Evolutionary conservation across 2,888 invertebrate species (phyloP).

Genomic region (Eupsilia transversa): DNA sequence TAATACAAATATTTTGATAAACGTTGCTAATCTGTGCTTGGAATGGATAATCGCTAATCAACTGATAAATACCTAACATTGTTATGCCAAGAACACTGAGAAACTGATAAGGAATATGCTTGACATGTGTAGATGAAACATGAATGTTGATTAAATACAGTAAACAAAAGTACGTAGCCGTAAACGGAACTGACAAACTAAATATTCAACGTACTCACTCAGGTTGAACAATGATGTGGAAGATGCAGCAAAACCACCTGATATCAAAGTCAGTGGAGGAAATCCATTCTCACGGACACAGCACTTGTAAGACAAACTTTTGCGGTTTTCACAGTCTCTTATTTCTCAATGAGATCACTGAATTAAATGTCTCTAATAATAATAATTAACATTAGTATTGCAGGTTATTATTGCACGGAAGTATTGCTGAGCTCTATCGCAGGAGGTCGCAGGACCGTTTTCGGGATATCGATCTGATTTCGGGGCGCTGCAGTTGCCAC

Average conservation of each 20-base stretch:
- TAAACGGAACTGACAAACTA: slow-evolving; percentile 71
- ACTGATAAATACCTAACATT: slow-evolving; percentile 41
- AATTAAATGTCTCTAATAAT: slow-evolving; percentile 55
- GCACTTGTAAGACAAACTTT: slow-evolving; percentile 78
- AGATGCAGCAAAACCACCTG: slow-evolving; percentile 76
- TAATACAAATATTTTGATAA: slow-evolving; percentile 33
- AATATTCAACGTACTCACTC: slow-evolving; percentile 75
- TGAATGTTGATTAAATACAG: slow-evolving; percentile 55
- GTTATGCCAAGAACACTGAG: slow-evolving; percentile 46
- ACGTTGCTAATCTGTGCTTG: slow-evolving; percentile 41
- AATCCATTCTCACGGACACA: slow-evolving; percentile 85
- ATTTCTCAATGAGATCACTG: slow-evolving; percentile 64
- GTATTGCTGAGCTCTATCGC: slow-evolving; percentile 78
- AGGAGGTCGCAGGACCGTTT: slow-evolving; percentile 79
- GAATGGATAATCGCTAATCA: slow-evolving; percentile 39
- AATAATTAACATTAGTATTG: slow-evolving; percentile 77
- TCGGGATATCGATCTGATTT: slow-evolving; percentile 83
- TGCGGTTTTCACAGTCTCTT: slow-evolving; percentile 69
- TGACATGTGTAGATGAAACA: slow-evolving; percentile 44
- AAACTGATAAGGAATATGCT: slow-evolving; percentile 62
- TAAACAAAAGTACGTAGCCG: slow-evolving; percentile 66
- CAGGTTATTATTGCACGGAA: slow-evolving; percentile 83
- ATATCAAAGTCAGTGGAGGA: slow-evolving; percentile 79
- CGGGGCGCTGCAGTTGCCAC: slow-evolving; percentile 72
- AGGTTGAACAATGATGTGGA: slow-evolving; percentile 75